phyloP scores from a whole-genome alignment of 2,888 invertebrate genomes.

The Trichacis sp. region DNA sequence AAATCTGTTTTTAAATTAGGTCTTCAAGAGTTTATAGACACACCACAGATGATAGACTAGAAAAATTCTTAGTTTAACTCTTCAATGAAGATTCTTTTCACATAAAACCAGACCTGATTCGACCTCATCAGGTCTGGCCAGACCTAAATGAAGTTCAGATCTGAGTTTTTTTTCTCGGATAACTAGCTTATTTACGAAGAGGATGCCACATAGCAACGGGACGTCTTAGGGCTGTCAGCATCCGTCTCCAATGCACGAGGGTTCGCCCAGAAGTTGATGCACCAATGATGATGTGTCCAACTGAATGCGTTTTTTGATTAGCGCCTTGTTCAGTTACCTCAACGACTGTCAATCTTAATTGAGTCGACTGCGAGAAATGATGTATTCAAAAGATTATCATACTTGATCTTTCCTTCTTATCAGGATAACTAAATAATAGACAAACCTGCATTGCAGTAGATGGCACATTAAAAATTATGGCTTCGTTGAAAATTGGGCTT shows the following conservation, averaged over 20 bases:
- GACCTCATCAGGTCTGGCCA: too few species aligned
- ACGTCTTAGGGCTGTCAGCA: slow-evolving; percentile 82
- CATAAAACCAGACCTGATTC: too few species aligned
- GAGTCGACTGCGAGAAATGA: slow-evolving; percentile 83
- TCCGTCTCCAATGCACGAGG: slow-evolving; percentile 85
- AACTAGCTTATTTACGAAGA: slow-evolving; percentile 70
- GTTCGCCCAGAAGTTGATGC: slow-evolving; percentile 80
- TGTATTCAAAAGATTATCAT: too few species aligned
- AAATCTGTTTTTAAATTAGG: too few species aligned
- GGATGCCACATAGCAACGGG: slow-evolving; percentile 90
- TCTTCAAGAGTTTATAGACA: too few species aligned
- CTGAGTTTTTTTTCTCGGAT: too few species aligned
- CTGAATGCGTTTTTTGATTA: slow-evolving; percentile 74
- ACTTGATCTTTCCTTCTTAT: too few species aligned
- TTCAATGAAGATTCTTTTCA: too few species aligned
- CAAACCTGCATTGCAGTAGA: slow-evolving; percentile 79
- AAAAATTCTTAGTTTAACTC: too few species aligned
- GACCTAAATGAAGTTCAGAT: too few species aligned
- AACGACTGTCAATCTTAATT: slow-evolving; percentile 79
- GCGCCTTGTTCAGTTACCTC: slow-evolving; percentile 67
- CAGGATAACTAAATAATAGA: too few species aligned
- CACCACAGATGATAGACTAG: too few species aligned
- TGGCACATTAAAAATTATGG: slow-evolving; percentile 86
- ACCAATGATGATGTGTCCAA: slow-evolving; percentile 85
- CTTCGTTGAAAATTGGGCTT: slow-evolving; percentile 85